Evolutionary conservation across 1,140 invertebrate genomes (phyloP).

Genomic region (Hirudo medicinalis): DNA sequence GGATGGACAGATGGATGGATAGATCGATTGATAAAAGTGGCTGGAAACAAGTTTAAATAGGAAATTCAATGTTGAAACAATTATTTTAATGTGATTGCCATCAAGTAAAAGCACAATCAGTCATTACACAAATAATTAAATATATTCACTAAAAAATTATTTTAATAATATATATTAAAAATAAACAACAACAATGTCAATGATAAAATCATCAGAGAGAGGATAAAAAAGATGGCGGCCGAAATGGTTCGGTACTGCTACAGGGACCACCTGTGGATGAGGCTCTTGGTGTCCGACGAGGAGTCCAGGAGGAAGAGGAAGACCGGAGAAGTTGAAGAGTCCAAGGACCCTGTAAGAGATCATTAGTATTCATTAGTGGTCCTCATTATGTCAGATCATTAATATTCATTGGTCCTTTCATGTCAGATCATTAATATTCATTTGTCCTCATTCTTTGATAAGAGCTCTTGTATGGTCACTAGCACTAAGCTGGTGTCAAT

Average conservation of each 20-base stretch:
- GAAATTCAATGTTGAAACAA: not conserved
- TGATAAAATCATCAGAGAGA: not conserved
- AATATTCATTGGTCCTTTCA: slow-evolving; percentile 4
- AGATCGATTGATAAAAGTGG: not conserved
- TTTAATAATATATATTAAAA: not conserved
- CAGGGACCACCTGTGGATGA: slow-evolving; percentile 59
- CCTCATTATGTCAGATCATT: not conserved
- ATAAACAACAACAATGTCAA: not conserved
- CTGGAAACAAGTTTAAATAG: not conserved
- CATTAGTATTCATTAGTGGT: not conserved
- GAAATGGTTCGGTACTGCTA: slow-evolving; percentile 57
- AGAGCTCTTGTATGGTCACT: too few species aligned
- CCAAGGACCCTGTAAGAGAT: slow-evolving; percentile 16
- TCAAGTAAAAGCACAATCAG: not conserved
- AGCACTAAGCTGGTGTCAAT: too few species aligned
- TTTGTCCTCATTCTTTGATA: not conserved
- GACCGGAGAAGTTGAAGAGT: slow-evolving; percentile 25
- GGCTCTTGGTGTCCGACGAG: slow-evolving; percentile 44
- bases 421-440: not conserved
- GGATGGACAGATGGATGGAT: not conserved
- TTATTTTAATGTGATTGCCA: not conserved
- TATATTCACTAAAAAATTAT: not conserved
- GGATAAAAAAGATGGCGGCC: slow-evolving; percentile 44
- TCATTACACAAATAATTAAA: not conserved
- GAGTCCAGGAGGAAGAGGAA: slow-evolving; percentile 27